Base-by-base conservation (phyloP, 2,888 invertebrate species). In the Hybos culiciformis region DNA sequence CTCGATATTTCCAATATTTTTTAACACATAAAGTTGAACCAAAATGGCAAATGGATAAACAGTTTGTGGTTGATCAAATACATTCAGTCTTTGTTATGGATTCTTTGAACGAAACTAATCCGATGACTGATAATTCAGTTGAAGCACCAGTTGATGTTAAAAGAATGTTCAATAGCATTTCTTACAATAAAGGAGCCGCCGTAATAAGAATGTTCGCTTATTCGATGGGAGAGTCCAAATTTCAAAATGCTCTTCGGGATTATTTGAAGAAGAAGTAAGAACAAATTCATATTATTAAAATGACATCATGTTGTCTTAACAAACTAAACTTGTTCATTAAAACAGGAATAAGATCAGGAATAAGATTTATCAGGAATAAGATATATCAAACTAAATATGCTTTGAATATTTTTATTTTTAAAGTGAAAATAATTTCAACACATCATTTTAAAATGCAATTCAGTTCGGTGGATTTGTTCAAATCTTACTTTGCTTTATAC, bases 1-100 rank as follows among this genome's bases (percentile, higher is more conserved):
- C 82, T 0, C 71, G 74, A 54, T 83, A 75, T 59, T 81, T 82
- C 54, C 78, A 87, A 59, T 84, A 82, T 56, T 73, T 73, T 53
- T 74, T 76, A 33, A 66, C 73, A 4, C 48, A 56, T 33, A 46
- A 54, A 37, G 66, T 59, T n/a, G 74, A 77, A 51, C 63, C 63
- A 0, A 57, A 70, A 1, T 78, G 80, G 77, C 75, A 76, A 29
- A 57, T 83, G 44, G 72, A 71, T 19, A 72, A 74, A 7, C 81
- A 84, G 53, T 85, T 84, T 54, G 75, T 83, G 1, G 67, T 72
- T 0, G 77, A 80, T 44, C 78, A 81, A 56, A 52, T 84, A 0
- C 85, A 85, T 50, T 60, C 68, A 0, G 74, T 78, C 5, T 67
- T 83, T 43, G 62, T 64, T 1, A 59, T 60, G 47, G 85, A 84